Base-by-base conservation (phyloP, 2,797 vertebrate genomes). In the Spinibarbus caldwelli region DNA sequence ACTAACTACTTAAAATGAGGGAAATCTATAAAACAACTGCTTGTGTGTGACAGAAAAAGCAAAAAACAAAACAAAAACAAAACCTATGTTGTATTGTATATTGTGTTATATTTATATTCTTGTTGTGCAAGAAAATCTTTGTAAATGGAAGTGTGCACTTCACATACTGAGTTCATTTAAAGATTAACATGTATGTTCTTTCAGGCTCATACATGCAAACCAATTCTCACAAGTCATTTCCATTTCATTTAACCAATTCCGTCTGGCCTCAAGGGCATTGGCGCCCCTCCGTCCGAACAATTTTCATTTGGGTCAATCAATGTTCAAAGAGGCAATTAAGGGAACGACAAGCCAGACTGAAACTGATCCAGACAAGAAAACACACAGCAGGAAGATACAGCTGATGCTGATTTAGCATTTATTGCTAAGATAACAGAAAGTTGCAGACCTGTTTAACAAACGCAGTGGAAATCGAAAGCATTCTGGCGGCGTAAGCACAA, bases 221-320 rank as follows among this genome's bases (percentile, higher is more conserved):
- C 64, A 52, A 26, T 67, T 34, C 45, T n/a, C 21, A 68, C 23
- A 31, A 66, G 36, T 66, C 7, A 31, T 62, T 83, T 84, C 49
- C 11, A 41, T 83, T 84, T 84, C 6, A 36, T 77, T 84, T 77
- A 36, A 68, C 59, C 45, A 5, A 29, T 68, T 54, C 45, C 0
- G 4, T 54, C 72, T n/a, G 34, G 59, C 71, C 43, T 84, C n/a
- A 66, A 83, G 31, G 45, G 57, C 82, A 77, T 10, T 15, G 23
- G 31, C 3, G 43, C 19, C 72, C 43, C 2, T 77, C 81, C 4
- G 15, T 66, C 71, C 41, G 47, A 76, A 52, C 62, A 75, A 19
- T 64, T 77, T 67, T 77, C 45, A 19, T 84, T 84, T 67, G 34
- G 82, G 17, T 36, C 82, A 77, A 77, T 84, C 59, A 23, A 64